Percentiles rank a stretch among this genome's conserved stretches.
Evolutionary conservation across 2,888 invertebrate genomes (phyloP).

Genomic region (Prionchulus punctatus): DNA sequence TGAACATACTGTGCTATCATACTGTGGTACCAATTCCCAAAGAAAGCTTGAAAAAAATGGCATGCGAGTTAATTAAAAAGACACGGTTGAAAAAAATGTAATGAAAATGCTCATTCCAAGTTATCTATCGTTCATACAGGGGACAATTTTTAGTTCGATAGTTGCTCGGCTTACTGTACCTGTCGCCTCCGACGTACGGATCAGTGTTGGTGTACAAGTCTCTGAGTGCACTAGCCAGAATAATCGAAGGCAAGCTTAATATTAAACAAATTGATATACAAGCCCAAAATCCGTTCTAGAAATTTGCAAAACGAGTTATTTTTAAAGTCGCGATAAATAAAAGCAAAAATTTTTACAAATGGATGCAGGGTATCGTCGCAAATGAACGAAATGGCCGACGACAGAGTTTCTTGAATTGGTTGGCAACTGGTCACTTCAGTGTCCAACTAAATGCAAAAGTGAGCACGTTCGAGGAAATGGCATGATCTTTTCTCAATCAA

Average conservation of each 20-base stretch:
- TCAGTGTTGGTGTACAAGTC: conserved; percentile 35
- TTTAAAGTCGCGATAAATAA: no score
- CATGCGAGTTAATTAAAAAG: no score
- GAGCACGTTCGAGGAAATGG: not conserved
- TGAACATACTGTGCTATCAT: no score
- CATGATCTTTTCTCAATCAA: not conserved
- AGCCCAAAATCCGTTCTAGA: conserved; percentile 39
- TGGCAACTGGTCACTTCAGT: conserved; percentile 17
- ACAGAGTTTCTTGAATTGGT: conserved; percentile 23
- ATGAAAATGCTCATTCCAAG: no score
- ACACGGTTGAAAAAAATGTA: no score
- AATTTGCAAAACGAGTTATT: conserved; percentile 4
- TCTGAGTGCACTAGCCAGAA: conserved; percentile 34
- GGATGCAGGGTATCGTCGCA: conserved; percentile 27
- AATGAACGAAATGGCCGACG: conserved; percentile 18
- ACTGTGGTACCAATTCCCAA: no score
- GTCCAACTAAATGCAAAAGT: conserved; percentile 1
- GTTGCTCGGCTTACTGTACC: no score
- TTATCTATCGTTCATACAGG: no score
- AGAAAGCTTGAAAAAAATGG: no score
- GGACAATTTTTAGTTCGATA: no score
- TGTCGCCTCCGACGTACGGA: conserved; percentile 14
- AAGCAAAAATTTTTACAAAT: no score
- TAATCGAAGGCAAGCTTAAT: conserved; percentile 34
- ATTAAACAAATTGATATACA: conserved; percentile 35